These are phyloP conservation scores for Rhinella marina DNA, from an alignment of 2,797 vertebrate genomes.

Conservation along the genomic window DNA sequence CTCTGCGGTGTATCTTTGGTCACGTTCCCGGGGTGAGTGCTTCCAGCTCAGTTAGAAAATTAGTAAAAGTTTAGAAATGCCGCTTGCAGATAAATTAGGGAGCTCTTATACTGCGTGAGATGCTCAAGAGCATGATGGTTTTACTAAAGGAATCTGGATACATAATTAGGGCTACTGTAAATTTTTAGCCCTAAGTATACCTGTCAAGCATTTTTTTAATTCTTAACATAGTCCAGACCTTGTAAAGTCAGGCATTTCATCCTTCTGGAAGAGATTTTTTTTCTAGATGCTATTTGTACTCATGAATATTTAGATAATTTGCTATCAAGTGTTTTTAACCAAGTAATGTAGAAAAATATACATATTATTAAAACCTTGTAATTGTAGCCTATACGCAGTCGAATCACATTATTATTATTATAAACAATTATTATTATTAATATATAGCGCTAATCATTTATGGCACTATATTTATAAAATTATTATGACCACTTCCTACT, in stretches of 20 bases:
- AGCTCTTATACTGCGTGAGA: not conserved
- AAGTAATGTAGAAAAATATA: too few species aligned
- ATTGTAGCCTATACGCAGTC: too few species aligned
- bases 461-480: too few species aligned
- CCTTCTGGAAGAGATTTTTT: too few species aligned
- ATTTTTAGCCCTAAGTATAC: not conserved
- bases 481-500: too few species aligned
- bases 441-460: too few species aligned
- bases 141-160: not conserved
- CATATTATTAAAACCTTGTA: too few species aligned
- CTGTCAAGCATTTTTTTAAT: not conserved
- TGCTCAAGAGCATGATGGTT: not conserved
- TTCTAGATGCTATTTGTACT: too few species aligned
- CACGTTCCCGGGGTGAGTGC: not conserved
- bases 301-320: too few species aligned
- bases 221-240: not conserved
- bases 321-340: too few species aligned
- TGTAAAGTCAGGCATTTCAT: not conserved
- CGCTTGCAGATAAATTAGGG: not conserved
- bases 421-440: too few species aligned
- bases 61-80: conserved; percentile 2
- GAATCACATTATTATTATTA: too few species aligned
- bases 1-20: conserved; percentile 10
- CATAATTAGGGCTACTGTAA: not conserved
- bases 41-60: not conserved